These are phyloP conservation scores for Acromyrmex heyeri DNA, from an alignment of 1,140 invertebrate genomes.

Conservation along the genomic window DNA sequence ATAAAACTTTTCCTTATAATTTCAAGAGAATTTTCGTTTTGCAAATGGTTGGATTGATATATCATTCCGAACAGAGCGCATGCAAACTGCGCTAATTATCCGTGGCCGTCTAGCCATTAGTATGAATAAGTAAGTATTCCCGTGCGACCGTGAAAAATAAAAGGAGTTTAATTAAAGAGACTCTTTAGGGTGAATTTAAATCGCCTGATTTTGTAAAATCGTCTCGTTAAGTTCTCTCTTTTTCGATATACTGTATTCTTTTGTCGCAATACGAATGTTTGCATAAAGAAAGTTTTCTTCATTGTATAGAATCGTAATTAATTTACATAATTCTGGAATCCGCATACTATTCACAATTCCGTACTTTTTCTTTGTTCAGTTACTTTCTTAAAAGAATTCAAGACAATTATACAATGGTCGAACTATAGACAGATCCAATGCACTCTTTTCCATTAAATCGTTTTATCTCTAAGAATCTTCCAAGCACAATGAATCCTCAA, in stretches of 20 bases:
- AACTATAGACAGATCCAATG: constrained; percentile 3
- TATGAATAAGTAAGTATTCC: constrained; percentile 83
- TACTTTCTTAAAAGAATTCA: constrained; percentile 35
- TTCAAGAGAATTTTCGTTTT: constrained; percentile 13
- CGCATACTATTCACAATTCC: constrained; percentile 32
- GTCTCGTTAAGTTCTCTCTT: constrained; percentile 32
- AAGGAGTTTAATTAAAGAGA: constrained; percentile 84
- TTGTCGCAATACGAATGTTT: constrained; percentile 44
- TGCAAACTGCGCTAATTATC: constrained; percentile 72
- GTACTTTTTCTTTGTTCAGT: not conserved
- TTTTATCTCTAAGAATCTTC: constrained; percentile 32
- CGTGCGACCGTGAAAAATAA: constrained; percentile 79
- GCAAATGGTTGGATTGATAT: constrained; percentile 31
- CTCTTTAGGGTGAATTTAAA: constrained; percentile 85
- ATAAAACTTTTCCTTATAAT: not conserved
- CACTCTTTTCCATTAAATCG: not conserved
- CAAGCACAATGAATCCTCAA: constrained; percentile 19
- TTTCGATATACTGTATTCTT: constrained; percentile 9
- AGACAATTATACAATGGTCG: constrained; percentile 60
- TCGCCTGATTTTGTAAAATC: constrained; percentile 82
- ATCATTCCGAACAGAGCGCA: constrained; percentile 32
- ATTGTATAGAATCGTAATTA: constrained; percentile 65
- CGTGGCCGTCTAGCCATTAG: constrained; percentile 79
- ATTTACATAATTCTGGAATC: constrained; percentile 72
- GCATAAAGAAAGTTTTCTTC: constrained; percentile 59